Evolutionary conservation across 2,113 vertebrate genomes (phyloP).

Genomic region (Ctenodactylus gundi): DNA sequence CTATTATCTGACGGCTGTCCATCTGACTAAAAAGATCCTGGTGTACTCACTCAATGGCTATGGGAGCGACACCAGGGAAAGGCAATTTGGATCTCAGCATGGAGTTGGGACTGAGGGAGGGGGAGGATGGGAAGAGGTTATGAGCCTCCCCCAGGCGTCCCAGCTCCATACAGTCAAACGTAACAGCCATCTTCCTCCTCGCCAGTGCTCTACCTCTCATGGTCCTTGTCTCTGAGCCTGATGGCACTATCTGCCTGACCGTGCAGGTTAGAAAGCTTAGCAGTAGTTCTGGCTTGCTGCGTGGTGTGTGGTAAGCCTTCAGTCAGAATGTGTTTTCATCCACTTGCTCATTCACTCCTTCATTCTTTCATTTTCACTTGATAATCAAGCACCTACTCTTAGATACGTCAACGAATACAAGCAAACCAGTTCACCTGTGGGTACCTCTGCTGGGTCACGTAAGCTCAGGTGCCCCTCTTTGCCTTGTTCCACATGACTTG

Average conservation of each 20-base stretch:
- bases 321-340: neutral
- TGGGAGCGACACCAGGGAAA: neutral
- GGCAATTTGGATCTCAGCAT: neutral
- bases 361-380: no score
- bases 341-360: neutral
- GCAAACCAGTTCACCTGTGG: neutral
- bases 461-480: neutral
- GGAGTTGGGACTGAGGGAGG: neutral
- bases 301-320: neutral
- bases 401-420: no score
- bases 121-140: neutral
- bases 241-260: neutral
- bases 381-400: neutral
- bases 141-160: neutral
- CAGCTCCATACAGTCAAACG: no score
- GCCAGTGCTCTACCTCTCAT: neutral
- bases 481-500: neutral
- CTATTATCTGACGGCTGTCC: neutral
- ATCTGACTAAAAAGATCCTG: neutral
- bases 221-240: neutral
- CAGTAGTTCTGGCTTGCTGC: neutral
- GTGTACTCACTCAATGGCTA: neutral
- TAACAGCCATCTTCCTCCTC: neutral
- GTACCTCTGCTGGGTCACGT: neutral
- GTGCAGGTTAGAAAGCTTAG: neutral